These are phyloP conservation scores for Morelia viridis DNA, from an alignment of 2,797 vertebrate genomes.

Conservation along the genomic window DNA sequence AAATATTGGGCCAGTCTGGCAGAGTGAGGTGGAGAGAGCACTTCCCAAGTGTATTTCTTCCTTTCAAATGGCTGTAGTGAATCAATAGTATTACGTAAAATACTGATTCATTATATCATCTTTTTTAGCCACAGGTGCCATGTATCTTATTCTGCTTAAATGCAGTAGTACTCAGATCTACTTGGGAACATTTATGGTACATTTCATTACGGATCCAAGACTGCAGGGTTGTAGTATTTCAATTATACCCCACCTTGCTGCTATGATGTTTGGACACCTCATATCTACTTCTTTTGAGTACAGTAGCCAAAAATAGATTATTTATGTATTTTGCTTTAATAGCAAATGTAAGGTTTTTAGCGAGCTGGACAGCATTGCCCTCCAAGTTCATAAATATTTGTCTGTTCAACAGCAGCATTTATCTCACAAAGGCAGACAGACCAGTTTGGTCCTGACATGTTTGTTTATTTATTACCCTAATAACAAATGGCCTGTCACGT, in stretches of 20 bases:
- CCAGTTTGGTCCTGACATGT: slow-evolving; percentile 76
- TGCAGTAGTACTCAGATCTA: background rate
- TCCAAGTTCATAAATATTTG: slow-evolving; percentile 78
- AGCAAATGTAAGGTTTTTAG: slow-evolving; percentile 69
- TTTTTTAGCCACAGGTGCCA: slow-evolving; percentile 19
- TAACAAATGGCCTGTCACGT: slow-evolving; percentile 80
- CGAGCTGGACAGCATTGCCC: slow-evolving; percentile 70
- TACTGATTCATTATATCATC: slow-evolving; percentile 16
- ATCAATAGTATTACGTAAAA: slow-evolving; percentile 17
- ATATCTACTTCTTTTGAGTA: slow-evolving; percentile 29
- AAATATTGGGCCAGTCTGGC: background rate
- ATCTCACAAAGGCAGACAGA: slow-evolving; percentile 74
- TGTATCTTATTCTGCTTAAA: slow-evolving; percentile 33
- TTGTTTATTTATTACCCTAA: slow-evolving; percentile 80
- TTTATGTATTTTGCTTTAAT: slow-evolving; percentile 61
- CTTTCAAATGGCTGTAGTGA: background rate
- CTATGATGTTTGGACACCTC: slow-evolving; percentile 44
- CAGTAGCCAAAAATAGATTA: slow-evolving; percentile 61
- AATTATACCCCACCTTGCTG: slow-evolving; percentile 43
- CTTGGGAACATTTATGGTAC: slow-evolving; percentile 8
- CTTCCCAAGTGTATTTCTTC: background rate
- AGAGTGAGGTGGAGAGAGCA: background rate
- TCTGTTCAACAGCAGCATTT: slow-evolving; percentile 78
- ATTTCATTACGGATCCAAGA: slow-evolving; percentile 24
- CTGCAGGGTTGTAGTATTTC: slow-evolving; percentile 35